Conservation (phyloP, 2,113 vertebrate species). For the Psettodes erumei region DNA sequence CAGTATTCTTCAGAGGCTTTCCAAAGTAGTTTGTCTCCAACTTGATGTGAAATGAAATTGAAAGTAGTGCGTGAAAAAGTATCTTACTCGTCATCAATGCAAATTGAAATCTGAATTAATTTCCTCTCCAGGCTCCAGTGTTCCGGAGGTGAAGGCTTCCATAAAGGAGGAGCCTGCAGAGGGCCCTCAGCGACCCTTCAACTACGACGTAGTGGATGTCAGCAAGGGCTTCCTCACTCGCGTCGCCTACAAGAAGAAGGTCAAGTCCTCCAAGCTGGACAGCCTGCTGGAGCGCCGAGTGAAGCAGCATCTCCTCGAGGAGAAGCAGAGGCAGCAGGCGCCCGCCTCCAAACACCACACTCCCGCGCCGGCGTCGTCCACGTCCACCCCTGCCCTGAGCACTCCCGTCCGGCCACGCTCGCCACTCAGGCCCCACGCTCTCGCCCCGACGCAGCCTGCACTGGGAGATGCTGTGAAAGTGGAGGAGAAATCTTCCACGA, state of each 20-base stretch:
- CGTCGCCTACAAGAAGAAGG: conserved; percentile 94
- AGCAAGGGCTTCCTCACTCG: conserved; percentile 94
- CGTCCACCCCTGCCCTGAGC: conserved; percentile 18
- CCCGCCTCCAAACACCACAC: conserved; percentile 58
- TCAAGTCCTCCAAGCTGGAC: conserved; percentile 94
- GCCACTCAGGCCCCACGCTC: conserved; percentile 62
- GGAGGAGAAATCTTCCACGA: conserved; percentile 41
- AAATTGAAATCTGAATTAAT: conserved; percentile 7
- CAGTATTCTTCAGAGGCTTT: not conserved
- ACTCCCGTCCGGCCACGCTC: conserved; percentile 62
- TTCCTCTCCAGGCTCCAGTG: conserved; percentile 51
- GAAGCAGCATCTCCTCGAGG: conserved; percentile 93
- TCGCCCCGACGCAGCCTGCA: conserved; percentile 47
- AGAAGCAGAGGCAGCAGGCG: conserved; percentile 87
- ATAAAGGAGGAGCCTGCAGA: conserved; percentile 66
- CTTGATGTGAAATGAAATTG: not conserved
- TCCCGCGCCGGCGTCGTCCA: conserved; percentile 13
- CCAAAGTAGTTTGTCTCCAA: not conserved
- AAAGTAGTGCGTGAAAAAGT: not conserved
- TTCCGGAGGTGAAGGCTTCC: conserved; percentile 33
- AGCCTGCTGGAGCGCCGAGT: conserved; percentile 92
- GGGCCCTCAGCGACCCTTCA: conserved; percentile 63
- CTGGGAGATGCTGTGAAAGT: conserved; percentile 38
- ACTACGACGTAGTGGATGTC: conserved; percentile 94
- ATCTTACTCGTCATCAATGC: not conserved